phyloP scores from a whole-genome alignment of 2,113 vertebrate genomes.

The Columbina picui region DNA sequence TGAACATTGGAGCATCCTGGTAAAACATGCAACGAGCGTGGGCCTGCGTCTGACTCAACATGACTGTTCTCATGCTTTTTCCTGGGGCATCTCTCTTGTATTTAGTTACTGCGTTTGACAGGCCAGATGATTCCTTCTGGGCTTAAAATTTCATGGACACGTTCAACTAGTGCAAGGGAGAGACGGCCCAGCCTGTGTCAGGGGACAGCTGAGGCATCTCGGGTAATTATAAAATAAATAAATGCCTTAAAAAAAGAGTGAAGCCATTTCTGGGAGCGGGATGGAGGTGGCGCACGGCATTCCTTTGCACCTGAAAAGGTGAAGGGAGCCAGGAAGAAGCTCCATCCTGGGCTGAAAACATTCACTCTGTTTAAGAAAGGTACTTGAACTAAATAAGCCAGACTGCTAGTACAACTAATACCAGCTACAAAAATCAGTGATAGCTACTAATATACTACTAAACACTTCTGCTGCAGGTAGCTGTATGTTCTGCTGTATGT shows the following conservation, averaged over 20 bases:
- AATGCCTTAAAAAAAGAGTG: neutral
- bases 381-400: neutral
- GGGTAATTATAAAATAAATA: slow-evolving; percentile 13
- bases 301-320: neutral
- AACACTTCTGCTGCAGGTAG: neutral
- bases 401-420: neutral
- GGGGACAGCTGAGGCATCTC: neutral
- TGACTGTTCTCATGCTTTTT: neutral
- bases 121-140: slow-evolving; percentile 18
- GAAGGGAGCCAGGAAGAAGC: neutral
- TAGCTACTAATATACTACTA: neutral
- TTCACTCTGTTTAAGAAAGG: neutral
- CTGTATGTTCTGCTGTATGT: neutral
- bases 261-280: neutral
- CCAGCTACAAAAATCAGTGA: neutral
- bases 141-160: neutral
- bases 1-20: neutral
- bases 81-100: neutral
- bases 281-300: neutral
- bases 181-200: neutral
- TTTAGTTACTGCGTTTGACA: neutral
- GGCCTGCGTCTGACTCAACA: neutral
- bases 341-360: neutral
- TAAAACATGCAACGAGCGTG: neutral
- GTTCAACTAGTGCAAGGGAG: neutral